These are phyloP conservation scores for Leucosticte australis DNA, from an alignment of 2,113 vertebrate genomes.

Conservation along the genomic window DNA sequence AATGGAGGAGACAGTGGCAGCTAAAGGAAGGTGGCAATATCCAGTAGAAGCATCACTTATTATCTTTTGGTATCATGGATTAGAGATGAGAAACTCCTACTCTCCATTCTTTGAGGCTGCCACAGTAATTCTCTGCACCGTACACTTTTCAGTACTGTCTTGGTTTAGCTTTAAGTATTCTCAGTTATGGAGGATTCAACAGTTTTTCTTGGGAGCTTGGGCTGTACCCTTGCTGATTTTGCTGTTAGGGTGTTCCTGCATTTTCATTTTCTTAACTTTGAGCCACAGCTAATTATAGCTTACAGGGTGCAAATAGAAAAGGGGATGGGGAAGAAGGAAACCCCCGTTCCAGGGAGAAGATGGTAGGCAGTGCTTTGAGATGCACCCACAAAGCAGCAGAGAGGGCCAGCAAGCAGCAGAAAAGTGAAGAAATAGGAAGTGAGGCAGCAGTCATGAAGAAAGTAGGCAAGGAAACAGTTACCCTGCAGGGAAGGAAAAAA, in stretches of 20 bases:
- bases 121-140: neutral
- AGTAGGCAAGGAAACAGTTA: slow-evolving; percentile 11
- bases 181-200: neutral
- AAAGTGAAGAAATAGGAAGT: slow-evolving; percentile 53
- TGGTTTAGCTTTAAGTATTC: neutral
- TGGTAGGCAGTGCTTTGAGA: neutral
- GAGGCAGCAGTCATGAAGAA: slow-evolving; percentile 33
- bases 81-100: neutral
- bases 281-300: neutral
- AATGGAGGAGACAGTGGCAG: neutral
- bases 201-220: neutral
- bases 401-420: neutral
- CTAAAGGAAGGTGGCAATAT: neutral
- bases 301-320: neutral
- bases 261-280: slow-evolving; percentile 23
- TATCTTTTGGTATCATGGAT: neutral
- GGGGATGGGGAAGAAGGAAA: neutral
- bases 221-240: neutral
- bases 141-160: neutral
- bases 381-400: neutral
- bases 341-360: neutral
- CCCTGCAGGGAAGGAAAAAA: slow-evolving; percentile 20
- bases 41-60: neutral
- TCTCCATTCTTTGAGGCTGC: neutral
- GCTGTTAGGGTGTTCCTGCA: neutral